A percentile compares a stretch with the other conserved stretches of the same genome.
Conservation (phyloP, 2,113 vertebrate species). For the Pituophis catenifer region DNA sequence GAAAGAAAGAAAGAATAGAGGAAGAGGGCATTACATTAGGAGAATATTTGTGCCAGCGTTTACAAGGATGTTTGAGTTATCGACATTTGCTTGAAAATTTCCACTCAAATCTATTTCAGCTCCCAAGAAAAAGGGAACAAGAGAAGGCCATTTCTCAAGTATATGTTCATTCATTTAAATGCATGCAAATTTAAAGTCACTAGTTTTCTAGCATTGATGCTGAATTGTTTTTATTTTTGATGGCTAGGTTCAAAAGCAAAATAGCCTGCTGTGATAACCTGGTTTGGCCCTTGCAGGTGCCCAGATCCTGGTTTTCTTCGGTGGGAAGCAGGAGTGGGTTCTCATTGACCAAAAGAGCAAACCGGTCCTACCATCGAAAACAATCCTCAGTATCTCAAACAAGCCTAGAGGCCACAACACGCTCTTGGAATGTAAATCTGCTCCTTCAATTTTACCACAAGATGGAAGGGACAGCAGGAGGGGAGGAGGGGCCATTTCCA, state of each 20-base stretch:
- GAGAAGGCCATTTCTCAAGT: neutral
- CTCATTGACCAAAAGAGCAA: neutral
- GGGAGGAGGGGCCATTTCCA: neutral
- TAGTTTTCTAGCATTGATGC: neutral
- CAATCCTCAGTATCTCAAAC: neutral
- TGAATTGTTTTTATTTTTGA: neutral
- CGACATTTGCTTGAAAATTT: neutral
- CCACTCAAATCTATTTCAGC: neutral
- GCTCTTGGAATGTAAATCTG: neutral
- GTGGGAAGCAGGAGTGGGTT: neutral
- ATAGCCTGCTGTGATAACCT: neutral
- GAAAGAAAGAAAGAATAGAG: neutral
- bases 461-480: neutral
- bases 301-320: neutral
- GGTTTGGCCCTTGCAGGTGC: neutral
- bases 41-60: neutral
- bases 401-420: neutral
- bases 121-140: neutral
- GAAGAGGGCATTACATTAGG: neutral
- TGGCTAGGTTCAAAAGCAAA: neutral
- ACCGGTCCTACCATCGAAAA: neutral
- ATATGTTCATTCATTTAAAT: slow-evolving; percentile 9
- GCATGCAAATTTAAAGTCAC: slow-evolving; percentile 7
- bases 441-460: neutral
- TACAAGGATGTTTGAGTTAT: neutral